Percentiles rank a stretch among this genome's conserved stretches.
Conservation (phyloP, 1,140 invertebrate genomes). For the Meloidogyne exigua region DNA sequence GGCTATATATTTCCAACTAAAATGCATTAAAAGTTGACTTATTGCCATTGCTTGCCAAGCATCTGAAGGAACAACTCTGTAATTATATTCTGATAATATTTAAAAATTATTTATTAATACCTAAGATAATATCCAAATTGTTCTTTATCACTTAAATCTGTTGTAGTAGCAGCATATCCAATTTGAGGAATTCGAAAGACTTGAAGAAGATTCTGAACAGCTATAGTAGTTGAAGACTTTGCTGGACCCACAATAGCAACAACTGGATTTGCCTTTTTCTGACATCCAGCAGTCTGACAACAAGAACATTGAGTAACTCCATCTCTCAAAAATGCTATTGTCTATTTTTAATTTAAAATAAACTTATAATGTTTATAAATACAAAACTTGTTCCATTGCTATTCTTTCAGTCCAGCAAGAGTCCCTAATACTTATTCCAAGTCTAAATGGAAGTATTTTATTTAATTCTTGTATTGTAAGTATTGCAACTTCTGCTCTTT, state of each 20-base stretch:
- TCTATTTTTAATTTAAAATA: constrained; percentile 31
- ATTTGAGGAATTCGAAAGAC: constrained; percentile 67
- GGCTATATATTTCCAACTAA: constrained; percentile 81
- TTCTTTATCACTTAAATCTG: constrained; percentile 76
- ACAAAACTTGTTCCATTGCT: constrained; percentile 74
- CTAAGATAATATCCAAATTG: constrained; percentile 78
- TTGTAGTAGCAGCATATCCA: constrained; percentile 78
- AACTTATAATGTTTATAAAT: no score
- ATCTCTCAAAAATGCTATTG: constrained; percentile 58
- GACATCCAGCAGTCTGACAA: constrained; percentile 62
- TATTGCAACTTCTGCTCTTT: constrained; percentile 74
- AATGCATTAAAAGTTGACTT: constrained; percentile 72
- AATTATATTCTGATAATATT: background rate
- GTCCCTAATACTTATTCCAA: constrained; percentile 78
- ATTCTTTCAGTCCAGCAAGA: constrained; percentile 78
- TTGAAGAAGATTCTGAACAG: constrained; percentile 78
- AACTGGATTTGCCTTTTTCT: constrained; percentile 55
- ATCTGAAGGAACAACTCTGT: constrained; percentile 76
- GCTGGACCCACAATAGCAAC: constrained; percentile 60
- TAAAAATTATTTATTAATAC: background rate
- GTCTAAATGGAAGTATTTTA: constrained; percentile 69
- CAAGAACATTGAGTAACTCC: constrained; percentile 60
- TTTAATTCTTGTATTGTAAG: constrained; percentile 70
- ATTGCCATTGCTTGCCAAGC: constrained; percentile 77
- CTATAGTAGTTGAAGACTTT: constrained; percentile 62